Evolutionary conservation across 2,113 vertebrate genomes (phyloP), one percentile per base, ranked within the genome.

Genomic region (Pungitius pungitius): DNA sequence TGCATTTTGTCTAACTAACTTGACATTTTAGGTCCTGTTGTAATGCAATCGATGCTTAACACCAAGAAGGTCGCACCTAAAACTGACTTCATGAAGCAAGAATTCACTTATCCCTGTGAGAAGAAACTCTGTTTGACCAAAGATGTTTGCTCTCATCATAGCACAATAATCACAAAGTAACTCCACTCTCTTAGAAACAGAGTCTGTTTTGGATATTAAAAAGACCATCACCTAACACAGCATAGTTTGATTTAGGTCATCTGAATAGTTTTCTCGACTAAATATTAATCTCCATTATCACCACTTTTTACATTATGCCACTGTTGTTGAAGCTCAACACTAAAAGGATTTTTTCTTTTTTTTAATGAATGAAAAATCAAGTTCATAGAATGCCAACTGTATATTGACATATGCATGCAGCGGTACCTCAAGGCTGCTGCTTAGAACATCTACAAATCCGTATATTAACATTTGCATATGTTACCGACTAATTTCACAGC

Each of bases 401-500:
- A 62, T 63, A 62, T 63, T 57, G 55, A 58, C n/a, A 30, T 59
- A 59, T 14, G 43, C 27, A n/a, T 20, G 22, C 64, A 43, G 54
- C 67, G 37, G 30, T 69, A 58, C 58, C 45, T 52, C 17, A 49
- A 64, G 62, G 37, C 68, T 65, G 63, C 73, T 22, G 57, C 63
- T 56, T 27, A 20, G 37, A 60, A 69, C 71, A 74, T 73, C 47
- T 61, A 22, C 35, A 69, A 20, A 69, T 76, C 69, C n/a, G 22
- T 33, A 3, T 20, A 57, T 61, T 71, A 63, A n/a, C 43, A 64
- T 75, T 78, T 66, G 56, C 76, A 80, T 77, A 70, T 77, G 69
- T 67, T 66, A 51, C 47, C 45, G 57, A 60, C 13, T 78, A 33
- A 87, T 83, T 83, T 78, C 74, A 78, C 54, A 85, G 54, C 56